These are phyloP conservation scores for Ctenosaura bakeri DNA, from an alignment of 2,797 vertebrate species.

Conservation along the genomic window DNA sequence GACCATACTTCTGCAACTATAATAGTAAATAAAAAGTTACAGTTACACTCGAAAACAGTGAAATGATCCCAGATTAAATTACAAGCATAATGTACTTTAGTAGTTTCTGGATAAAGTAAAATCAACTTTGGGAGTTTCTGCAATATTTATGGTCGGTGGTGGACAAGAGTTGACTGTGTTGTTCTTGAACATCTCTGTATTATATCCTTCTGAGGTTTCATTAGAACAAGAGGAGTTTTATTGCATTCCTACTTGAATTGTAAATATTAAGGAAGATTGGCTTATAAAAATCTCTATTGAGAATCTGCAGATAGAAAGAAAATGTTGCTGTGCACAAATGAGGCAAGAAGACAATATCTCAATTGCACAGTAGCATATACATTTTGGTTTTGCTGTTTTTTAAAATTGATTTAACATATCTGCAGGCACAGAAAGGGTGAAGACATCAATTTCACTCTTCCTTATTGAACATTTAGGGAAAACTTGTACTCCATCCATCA, in stretches of 20 bases:
- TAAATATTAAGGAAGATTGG: not conserved
- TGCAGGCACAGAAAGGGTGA: slow-evolving; percentile 41
- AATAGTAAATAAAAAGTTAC: too few species aligned
- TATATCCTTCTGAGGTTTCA: not conserved
- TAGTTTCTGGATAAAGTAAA: too few species aligned
- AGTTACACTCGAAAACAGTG: too few species aligned
- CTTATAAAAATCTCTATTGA: not conserved
- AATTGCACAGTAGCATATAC: not conserved
- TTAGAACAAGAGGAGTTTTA: not conserved
- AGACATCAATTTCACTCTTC: slow-evolving; percentile 62
- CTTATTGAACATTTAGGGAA: slow-evolving; percentile 62
- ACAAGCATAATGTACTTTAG: not conserved
- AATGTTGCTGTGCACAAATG: slow-evolving; percentile 8
- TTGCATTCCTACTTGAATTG: not conserved
- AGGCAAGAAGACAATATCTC: not conserved
- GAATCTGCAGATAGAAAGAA: not conserved
- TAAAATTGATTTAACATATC: slow-evolving; percentile 37
- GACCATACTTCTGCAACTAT: too few species aligned
- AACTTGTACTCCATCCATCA: slow-evolving; percentile 63
- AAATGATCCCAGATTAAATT: not conserved
- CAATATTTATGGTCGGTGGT: not conserved
- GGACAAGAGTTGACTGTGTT: not conserved
- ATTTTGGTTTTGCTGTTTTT: slow-evolving; percentile 21
- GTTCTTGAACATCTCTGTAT: not conserved
- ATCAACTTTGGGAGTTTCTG: not conserved